phyloP scores from a whole-genome alignment of 2,888 invertebrate species.

The Brachynemurus nebulosus region DNA sequence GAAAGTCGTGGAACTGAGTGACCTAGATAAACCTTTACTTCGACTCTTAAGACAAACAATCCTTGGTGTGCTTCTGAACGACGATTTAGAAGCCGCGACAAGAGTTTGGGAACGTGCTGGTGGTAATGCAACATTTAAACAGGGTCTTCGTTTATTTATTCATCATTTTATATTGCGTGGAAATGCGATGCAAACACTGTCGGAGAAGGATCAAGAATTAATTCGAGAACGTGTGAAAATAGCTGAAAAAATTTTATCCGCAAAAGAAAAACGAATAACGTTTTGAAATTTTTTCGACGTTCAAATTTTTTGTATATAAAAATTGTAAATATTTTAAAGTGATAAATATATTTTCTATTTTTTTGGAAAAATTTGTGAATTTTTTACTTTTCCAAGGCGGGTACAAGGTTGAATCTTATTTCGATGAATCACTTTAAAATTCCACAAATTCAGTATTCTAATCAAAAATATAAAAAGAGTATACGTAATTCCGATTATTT shows the following conservation, averaged over 20 bases:
- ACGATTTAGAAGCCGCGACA: slow-evolving; percentile 41
- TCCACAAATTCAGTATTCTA: no score
- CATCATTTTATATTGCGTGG: slow-evolving; percentile 70
- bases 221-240: background rate
- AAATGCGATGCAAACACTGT: slow-evolving; percentile 48
- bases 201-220: slow-evolving; percentile 28
- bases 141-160: slow-evolving; percentile 72
- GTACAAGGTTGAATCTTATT: no score
- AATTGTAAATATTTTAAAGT: no score
- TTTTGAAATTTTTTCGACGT: no score
- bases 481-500: no score
- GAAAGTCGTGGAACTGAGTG: slow-evolving; percentile 73
- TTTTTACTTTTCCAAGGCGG: no score
- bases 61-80: slow-evolving; percentile 54
- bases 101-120: slow-evolving; percentile 59
- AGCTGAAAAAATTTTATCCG: background rate
- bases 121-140: slow-evolving; percentile 66
- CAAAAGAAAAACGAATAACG: background rate
- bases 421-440: no score
- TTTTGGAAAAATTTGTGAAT: no score
- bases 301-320: no score
- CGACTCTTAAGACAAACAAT: slow-evolving; percentile 66
- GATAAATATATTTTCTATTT: no score
- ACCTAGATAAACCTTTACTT: slow-evolving; percentile 66
- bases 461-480: background rate